Conservation (phyloP, 2,797 vertebrate species). For the Pterois miles region DNA sequence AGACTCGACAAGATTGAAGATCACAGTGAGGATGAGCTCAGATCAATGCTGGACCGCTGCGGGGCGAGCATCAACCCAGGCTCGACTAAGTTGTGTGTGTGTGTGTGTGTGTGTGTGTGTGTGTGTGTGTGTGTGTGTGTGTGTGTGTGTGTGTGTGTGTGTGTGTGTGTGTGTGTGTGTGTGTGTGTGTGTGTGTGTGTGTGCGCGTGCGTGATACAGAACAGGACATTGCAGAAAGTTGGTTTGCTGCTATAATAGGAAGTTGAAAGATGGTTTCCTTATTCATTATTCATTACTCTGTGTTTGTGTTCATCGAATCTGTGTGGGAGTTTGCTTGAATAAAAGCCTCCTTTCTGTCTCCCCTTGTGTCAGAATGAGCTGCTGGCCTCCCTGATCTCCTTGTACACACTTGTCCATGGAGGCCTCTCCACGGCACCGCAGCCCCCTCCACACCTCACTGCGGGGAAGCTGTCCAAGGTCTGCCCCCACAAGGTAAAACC, state of each 20-base stretch:
- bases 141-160: too few species aligned
- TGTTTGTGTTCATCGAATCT: neutral
- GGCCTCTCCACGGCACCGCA: conserved; percentile 84
- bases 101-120: conserved; percentile 15
- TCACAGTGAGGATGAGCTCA: conserved; percentile 88
- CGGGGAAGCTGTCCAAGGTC: conserved; percentile 94
- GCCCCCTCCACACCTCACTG: conserved; percentile 87
- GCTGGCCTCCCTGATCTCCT: conserved; percentile 86
- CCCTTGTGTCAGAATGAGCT: conserved; percentile 73
- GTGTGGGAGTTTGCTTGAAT: neutral
- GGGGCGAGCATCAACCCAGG: conserved; percentile 71
- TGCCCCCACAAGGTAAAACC: conserved; percentile 94
- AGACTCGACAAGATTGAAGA: conserved; percentile 87
- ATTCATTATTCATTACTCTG: neutral
- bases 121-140: conserved; percentile 61
- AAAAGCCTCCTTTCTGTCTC: conserved; percentile 24
- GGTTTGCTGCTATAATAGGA: too few species aligned
- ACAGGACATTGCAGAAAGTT: too few species aligned
- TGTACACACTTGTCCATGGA: conserved; percentile 90
- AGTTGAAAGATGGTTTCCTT: neutral
- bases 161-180: too few species aligned
- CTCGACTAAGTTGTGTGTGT: conserved; percentile 85
- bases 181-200: too few species aligned
- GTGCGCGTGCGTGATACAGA: too few species aligned
- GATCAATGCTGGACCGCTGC: conserved; percentile 84